phyloP scores from a whole-genome alignment of 2,113 vertebrate species.

The Python bivittatus region DNA sequence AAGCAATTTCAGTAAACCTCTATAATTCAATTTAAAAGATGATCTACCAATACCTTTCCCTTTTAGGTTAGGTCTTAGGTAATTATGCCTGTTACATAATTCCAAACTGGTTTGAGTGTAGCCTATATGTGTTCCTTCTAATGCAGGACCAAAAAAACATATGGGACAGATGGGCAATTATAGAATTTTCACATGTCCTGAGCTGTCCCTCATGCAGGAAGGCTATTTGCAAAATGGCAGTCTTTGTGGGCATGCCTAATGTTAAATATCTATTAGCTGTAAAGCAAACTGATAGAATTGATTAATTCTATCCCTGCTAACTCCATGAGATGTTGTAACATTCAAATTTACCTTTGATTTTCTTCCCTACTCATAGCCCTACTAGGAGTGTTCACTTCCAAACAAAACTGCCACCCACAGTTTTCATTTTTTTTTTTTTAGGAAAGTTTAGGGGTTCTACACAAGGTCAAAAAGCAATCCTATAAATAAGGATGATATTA shows the following conservation, averaged over 20 bases:
- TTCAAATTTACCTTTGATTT: not conserved
- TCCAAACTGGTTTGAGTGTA: not conserved
- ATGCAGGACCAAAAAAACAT: not conserved
- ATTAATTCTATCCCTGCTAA: not conserved
- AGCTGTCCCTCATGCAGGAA: not conserved
- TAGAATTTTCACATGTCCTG: not conserved
- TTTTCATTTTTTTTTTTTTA: not conserved
- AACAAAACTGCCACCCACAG: not conserved
- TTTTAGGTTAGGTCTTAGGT: no score
- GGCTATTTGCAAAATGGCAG: not conserved
- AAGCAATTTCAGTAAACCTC: not conserved
- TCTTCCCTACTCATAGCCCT: not conserved
- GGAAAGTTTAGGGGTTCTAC: not conserved
- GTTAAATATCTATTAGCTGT: not conserved
- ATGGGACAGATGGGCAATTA: not conserved
- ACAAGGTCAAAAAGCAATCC: not conserved
- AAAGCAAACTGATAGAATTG: not conserved
- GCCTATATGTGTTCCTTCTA: not conserved
- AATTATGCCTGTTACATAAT: not conserved
- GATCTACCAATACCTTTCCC: not conserved
- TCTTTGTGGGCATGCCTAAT: not conserved
- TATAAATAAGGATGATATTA: not conserved
- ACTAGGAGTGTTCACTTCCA: not conserved
- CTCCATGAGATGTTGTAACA: not conserved
- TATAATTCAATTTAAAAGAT: not conserved